A percentile compares a stretch with the other conserved stretches of the same genome.
Evolutionary conservation across 2,888 invertebrate genomes (phyloP).

Genomic region (Seladonia tumulorum): DNA sequence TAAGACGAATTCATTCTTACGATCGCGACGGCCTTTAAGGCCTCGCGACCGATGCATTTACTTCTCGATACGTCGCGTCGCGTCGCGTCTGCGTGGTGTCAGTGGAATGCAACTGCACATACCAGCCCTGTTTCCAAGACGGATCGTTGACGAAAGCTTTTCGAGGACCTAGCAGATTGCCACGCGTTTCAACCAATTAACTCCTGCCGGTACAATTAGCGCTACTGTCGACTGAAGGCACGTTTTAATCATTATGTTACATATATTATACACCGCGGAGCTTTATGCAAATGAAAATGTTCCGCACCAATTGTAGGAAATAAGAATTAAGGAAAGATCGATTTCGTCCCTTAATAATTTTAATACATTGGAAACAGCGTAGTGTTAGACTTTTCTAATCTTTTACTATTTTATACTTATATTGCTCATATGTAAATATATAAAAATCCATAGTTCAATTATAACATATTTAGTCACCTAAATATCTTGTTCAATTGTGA

Average conservation of each 20-base stretch:
- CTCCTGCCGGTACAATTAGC: background rate
- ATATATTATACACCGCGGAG: background rate
- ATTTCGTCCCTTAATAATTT: background rate
- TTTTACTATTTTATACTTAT: background rate
- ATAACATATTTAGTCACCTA: no score
- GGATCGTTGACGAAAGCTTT: background rate
- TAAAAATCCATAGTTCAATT: no score
- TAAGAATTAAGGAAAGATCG: background rate
- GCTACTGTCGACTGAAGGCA: background rate
- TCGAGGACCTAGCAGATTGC: background rate
- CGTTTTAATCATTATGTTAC: background rate
- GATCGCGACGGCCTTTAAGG: constrained; percentile 54
- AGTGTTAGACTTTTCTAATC: background rate
- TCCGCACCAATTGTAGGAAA: background rate
- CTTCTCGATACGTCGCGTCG: constrained; percentile 33
- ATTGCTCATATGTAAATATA: no score
- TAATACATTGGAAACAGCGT: background rate
- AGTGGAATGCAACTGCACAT: constrained; percentile 39
- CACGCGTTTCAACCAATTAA: background rate
- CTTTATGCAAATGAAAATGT: background rate
- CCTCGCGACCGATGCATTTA: constrained; percentile 45
- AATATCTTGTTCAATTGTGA: no score
- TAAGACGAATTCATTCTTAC: constrained; percentile 58
- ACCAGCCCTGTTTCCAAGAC: background rate
- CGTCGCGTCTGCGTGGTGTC: constrained; percentile 23